These are phyloP conservation scores for Petrolisthes manimaculis DNA, from an alignment of 2,888 invertebrate species.

Conservation along the genomic window DNA sequence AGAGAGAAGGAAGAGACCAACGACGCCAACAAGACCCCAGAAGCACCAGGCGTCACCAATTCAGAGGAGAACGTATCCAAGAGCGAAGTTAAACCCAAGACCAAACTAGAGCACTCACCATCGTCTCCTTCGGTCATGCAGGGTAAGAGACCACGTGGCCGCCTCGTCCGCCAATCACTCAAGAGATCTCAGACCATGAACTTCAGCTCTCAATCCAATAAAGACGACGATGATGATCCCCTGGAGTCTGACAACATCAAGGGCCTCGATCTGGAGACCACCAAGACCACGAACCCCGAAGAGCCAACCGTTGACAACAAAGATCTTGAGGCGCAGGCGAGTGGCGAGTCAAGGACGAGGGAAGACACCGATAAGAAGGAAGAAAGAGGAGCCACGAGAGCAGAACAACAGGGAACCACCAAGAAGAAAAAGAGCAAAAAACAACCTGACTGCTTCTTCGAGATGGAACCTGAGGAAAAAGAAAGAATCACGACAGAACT, in stretches of 20 bases:
- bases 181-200: conserved; percentile 53
- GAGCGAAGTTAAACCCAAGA: conserved; percentile 15
- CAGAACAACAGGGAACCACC: neutral
- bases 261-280: conserved; percentile 39
- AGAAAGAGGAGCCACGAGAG: conserved; percentile 9
- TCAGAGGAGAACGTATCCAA: neutral
- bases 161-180: conserved; percentile 41
- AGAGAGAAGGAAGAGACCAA: neutral
- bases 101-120: conserved; percentile 1
- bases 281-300: neutral
- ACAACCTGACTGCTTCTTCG: conserved; percentile 21
- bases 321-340: conserved; percentile 23
- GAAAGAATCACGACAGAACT: conserved; percentile 50
- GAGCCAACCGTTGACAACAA: conserved; percentile 28
- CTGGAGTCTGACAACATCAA: conserved; percentile 44
- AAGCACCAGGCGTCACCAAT: neutral
- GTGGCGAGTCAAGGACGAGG: neutral
- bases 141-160: conserved; percentile 22
- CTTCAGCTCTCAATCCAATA: neutral
- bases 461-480: conserved; percentile 54
- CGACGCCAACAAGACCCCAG: neutral
- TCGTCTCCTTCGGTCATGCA: neutral
- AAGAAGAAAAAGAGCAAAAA: neutral
- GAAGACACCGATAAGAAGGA: conserved; percentile 6
- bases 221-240: conserved; percentile 1